Percentiles rank a stretch among this genome's conserved stretches.
These are phyloP conservation scores for Calypte anna DNA, from an alignment of 2,113 vertebrate genomes.

Conservation along the genomic window DNA sequence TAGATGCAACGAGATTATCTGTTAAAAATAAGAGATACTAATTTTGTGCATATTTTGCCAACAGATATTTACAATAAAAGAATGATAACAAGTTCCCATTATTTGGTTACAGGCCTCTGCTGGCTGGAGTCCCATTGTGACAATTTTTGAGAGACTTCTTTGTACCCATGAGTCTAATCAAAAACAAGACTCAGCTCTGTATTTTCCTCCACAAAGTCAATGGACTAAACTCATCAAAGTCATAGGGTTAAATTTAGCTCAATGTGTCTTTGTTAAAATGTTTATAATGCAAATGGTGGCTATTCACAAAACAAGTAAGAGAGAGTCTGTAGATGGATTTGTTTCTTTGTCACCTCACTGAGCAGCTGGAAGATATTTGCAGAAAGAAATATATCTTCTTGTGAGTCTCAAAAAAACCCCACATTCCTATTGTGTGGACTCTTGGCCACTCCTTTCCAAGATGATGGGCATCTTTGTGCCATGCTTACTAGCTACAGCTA, in stretches of 20 bases:
- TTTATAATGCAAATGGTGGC: neutral
- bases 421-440: neutral
- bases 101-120: constrained; percentile 15
- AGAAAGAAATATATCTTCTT: neutral
- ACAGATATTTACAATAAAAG: constrained; percentile 34
- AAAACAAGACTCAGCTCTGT: constrained; percentile 54
- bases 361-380: constrained; percentile 6
- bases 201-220: constrained; percentile 16
- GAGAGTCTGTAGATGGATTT: neutral
- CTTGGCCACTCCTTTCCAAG: neutral
- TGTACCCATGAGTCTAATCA: neutral
- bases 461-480: neutral
- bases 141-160: constrained; percentile 43
- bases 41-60: constrained; percentile 16
- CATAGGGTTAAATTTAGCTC: constrained; percentile 26
- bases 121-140: constrained; percentile 39
- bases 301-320: neutral
- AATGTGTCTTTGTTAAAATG: constrained; percentile 40
- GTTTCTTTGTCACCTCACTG: constrained; percentile 9
- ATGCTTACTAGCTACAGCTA: neutral
- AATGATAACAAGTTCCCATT: constrained; percentile 47
- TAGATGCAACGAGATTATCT: neutral
- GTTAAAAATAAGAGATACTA: neutral
- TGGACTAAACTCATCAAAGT: constrained; percentile 17
- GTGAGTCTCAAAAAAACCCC: neutral